Conservation (phyloP, 1,140 invertebrate species). For the Drosophila pseudoananassae region DNA sequence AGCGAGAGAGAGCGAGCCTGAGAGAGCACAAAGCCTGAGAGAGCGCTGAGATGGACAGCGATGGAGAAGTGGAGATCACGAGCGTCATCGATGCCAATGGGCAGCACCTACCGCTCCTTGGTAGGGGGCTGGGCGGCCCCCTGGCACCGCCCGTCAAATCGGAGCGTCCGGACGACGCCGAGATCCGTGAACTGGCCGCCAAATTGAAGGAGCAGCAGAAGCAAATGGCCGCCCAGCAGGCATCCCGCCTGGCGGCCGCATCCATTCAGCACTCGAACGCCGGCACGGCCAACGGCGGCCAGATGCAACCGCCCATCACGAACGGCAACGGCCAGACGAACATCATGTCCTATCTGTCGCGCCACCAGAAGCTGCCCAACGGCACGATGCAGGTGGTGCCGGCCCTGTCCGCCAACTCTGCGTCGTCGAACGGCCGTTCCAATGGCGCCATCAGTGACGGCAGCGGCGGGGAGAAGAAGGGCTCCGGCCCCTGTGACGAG, state of each 20-base stretch:
- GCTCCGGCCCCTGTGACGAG: slow-evolving; percentile 87
- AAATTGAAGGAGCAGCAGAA: slow-evolving; percentile 94
- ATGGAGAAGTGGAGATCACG: slow-evolving; percentile 74
- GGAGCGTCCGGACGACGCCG: slow-evolving; percentile 93
- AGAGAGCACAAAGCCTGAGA: slow-evolving; percentile 5
- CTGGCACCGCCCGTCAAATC: slow-evolving; percentile 87
- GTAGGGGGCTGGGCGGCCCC: slow-evolving; percentile 64
- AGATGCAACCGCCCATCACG: slow-evolving; percentile 68
- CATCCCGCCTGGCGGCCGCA: slow-evolving; percentile 66
- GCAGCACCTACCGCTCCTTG: slow-evolving; percentile 69
- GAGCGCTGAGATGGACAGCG: slow-evolving; percentile 32
- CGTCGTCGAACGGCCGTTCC: slow-evolving; percentile 49
- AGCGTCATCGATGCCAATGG: slow-evolving; percentile 77
- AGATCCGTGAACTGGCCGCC: slow-evolving; percentile 92
- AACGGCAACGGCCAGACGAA: slow-evolving; percentile 85
- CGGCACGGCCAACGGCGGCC: slow-evolving; percentile 23
- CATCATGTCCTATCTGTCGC: slow-evolving; percentile 87
- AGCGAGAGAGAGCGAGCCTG: not conserved
- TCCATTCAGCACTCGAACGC: slow-evolving; percentile 74
- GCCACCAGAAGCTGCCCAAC: slow-evolving; percentile 83
- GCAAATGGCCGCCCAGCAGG: slow-evolving; percentile 76
- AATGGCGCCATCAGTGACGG: slow-evolving; percentile 45
- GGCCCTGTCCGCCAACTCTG: slow-evolving; percentile 29
- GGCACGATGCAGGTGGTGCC: slow-evolving; percentile 77
- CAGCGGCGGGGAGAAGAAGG: slow-evolving; percentile 38